These are phyloP conservation scores for Bellardia bayeri DNA, from an alignment of 2,888 invertebrate species.

Conservation along the genomic window DNA sequence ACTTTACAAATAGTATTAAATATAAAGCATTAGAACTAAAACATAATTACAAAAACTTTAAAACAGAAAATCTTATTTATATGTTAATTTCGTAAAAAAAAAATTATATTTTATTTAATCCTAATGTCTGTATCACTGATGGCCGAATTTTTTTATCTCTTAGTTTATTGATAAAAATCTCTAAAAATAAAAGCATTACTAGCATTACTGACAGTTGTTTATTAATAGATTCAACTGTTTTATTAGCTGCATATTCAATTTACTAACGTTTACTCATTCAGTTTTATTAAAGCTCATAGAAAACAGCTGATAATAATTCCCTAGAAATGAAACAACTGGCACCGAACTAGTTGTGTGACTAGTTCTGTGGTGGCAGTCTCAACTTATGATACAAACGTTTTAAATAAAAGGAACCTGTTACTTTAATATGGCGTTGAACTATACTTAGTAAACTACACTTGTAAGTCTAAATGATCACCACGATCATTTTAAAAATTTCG, in stretches of 20 bases:
- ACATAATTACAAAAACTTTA: background rate
- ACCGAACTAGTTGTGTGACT: no score
- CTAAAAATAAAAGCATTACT: background rate
- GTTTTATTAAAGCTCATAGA: background rate
- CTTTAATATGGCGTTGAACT: no score
- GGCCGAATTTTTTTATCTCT: background rate
- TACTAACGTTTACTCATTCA: background rate
- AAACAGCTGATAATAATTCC: background rate
- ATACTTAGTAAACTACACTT: no score
- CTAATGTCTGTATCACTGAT: background rate
- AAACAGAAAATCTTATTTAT: conserved; percentile 7
- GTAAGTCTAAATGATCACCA: no score
- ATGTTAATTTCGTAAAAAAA: background rate
- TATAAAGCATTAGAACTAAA: background rate
- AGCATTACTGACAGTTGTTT: conserved; percentile 10
- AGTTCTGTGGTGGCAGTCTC: no score
- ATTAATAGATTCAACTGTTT: conserved; percentile 1
- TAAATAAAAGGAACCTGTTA: no score
- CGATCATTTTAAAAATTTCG: no score
- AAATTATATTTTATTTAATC: background rate
- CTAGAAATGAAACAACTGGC: background rate
- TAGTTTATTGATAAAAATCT: conserved; percentile 8
- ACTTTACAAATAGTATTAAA: background rate
- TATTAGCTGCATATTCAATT: background rate
- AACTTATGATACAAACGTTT: no score